These are phyloP conservation scores for Panagrolaimus sp. DNA, from an alignment of 1,140 invertebrate genomes.

Conservation along the genomic window DNA sequence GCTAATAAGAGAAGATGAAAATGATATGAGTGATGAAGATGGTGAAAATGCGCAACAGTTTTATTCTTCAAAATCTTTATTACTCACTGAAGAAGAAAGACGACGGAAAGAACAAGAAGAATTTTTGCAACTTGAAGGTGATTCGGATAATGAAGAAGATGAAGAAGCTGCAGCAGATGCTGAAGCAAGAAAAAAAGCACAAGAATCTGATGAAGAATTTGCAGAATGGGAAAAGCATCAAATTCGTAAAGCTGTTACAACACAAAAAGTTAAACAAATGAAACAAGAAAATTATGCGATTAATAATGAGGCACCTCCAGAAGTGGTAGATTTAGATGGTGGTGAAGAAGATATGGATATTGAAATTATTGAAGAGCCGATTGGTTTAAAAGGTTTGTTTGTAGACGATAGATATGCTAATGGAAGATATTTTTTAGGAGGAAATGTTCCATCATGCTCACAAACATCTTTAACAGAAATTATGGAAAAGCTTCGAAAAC, in stretches of 20 bases:
- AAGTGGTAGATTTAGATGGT: not conserved
- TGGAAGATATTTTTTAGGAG: too few relatives aligned
- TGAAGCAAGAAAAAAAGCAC: not conserved
- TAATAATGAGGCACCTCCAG: not conserved
- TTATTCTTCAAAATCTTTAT: slow-evolving; percentile 36
- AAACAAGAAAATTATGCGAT: slow-evolving; percentile 14
- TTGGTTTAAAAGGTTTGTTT: not conserved
- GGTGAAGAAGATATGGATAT: slow-evolving; percentile 45
- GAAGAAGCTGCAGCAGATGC: not conserved
- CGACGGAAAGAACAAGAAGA: slow-evolving; percentile 38
- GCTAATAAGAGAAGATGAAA: slow-evolving; percentile 45
- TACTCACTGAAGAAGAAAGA: slow-evolving; percentile 33
- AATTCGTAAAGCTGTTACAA: slow-evolving; percentile 40
- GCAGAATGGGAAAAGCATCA: slow-evolving; percentile 39
- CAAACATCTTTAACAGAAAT: too few relatives aligned
- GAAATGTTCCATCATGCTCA: too few relatives aligned
- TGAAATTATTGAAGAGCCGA: slow-evolving; percentile 23
- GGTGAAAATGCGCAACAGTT: slow-evolving; percentile 15
- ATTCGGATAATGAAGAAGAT: slow-evolving; percentile 27
- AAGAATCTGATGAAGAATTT: slow-evolving; percentile 37
- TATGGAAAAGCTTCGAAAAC: too few relatives aligned
- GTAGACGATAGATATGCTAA: not conserved
- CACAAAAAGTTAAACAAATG: slow-evolving; percentile 27
- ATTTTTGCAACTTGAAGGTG: slow-evolving; percentile 31
- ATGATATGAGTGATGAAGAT: slow-evolving; percentile 46